Evolutionary conservation across 2,888 invertebrate genomes (phyloP).

Genomic region (Synergus laeviventris): DNA sequence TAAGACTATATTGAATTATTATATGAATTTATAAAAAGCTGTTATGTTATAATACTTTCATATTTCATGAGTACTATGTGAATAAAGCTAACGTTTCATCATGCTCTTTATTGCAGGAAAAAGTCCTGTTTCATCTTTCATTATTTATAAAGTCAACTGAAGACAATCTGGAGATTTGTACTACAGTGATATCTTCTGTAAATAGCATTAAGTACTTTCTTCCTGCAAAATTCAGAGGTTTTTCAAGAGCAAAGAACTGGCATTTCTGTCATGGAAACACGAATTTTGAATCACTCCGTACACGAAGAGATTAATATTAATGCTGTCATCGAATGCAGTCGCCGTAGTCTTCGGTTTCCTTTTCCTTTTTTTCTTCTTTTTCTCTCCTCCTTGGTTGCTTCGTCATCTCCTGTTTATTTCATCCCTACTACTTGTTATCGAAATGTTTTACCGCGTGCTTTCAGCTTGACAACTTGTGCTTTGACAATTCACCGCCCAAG

Average conservation of each 20-base stretch:
- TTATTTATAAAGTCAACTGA: constrained; percentile 7
- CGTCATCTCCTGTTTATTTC: constrained; percentile 7
- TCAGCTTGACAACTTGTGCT: neutral
- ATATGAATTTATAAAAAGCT: no score
- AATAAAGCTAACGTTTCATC: no score
- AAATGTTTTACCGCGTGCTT: constrained; percentile 48
- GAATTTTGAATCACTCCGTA: constrained; percentile 9
- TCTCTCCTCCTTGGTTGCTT: constrained; percentile 18
- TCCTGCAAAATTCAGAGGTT: neutral
- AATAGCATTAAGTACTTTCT: constrained; percentile 29
- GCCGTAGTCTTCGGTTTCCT: constrained; percentile 6
- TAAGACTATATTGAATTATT: no score
- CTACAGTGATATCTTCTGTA: neutral
- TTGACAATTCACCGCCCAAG: constrained; percentile 1
- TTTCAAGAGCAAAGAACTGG: constrained; percentile 15
- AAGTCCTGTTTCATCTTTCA: neutral
- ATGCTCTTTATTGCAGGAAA: neutral
- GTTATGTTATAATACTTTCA: neutral
- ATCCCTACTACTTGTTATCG: constrained; percentile 44
- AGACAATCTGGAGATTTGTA: constrained; percentile 14
- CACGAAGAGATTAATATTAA: constrained; percentile 32
- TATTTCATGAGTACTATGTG: no score
- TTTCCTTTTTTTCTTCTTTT: constrained; percentile 19
- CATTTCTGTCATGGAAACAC: constrained; percentile 7
- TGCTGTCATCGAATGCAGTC: constrained; percentile 18